These are phyloP conservation scores for Ypsolopha scabrella DNA, from an alignment of 2,888 invertebrate species.

Conservation along the genomic window DNA sequence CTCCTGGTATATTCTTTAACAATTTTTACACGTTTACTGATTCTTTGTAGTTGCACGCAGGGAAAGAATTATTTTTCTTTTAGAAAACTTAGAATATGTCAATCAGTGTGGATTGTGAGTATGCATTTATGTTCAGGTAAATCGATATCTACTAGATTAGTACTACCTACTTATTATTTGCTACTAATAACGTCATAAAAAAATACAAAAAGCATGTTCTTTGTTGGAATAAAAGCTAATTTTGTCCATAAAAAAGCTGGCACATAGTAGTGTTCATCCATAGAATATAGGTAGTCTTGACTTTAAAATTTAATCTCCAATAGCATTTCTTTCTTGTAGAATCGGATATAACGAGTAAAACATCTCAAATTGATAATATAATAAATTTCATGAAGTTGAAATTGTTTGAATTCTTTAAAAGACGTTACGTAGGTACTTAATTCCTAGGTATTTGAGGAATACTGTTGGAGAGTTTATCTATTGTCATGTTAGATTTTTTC, in stretches of 20 bases:
- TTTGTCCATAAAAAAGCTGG: not conserved
- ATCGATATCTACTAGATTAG: too few relatives aligned
- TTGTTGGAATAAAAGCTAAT: not conserved
- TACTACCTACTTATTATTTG: too few relatives aligned
- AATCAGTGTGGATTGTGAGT: too few relatives aligned
- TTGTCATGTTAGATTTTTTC: slow-evolving; percentile 71
- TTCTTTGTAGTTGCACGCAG: too few relatives aligned
- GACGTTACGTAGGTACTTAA: not conserved
- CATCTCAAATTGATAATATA: not conserved
- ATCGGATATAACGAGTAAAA: not conserved
- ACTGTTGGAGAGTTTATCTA: slow-evolving; percentile 65
- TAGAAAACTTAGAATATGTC: too few relatives aligned
- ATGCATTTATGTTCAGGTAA: too few relatives aligned
- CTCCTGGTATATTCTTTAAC: too few relatives aligned
- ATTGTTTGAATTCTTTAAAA: not conserved
- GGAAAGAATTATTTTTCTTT: too few relatives aligned
- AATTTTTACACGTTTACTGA: too few relatives aligned
- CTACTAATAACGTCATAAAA: too few relatives aligned
- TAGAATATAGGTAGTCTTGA: not conserved
- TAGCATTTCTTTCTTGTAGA: not conserved
- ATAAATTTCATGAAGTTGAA: not conserved
- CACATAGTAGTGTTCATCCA: not conserved
- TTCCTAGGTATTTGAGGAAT: slow-evolving; percentile 26
- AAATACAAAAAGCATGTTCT: not conserved
- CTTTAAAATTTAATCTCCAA: not conserved